phyloP scores from a whole-genome alignment of 2,797 vertebrate genomes.

The Dipus sagitta region DNA sequence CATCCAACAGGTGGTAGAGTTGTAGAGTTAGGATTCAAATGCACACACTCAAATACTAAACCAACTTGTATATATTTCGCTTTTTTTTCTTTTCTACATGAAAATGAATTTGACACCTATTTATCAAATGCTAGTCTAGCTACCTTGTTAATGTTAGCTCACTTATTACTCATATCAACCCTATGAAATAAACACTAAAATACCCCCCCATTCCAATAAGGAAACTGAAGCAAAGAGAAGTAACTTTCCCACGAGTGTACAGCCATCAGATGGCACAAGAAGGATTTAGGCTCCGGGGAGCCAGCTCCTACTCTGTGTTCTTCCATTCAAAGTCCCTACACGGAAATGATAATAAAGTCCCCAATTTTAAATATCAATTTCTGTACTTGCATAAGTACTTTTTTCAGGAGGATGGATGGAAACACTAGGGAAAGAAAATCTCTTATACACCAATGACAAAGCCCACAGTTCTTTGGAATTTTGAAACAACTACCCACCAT shows the following conservation, averaged over 20 bases:
- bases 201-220: not conserved
- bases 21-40: not conserved
- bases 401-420: constrained; percentile 40
- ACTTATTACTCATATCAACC: not conserved
- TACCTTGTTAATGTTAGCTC: not conserved
- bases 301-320: not conserved
- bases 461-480: constrained; percentile 31
- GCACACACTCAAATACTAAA: not conserved
- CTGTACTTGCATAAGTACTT: not conserved
- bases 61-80: not conserved
- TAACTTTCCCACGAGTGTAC: not conserved
- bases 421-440: constrained; percentile 36
- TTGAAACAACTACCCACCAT: not conserved
- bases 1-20: not conserved
- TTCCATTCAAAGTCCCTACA: not conserved
- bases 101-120: not conserved
- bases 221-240: constrained; percentile 16
- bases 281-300: not conserved
- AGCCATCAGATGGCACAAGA: not conserved
- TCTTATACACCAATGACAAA: constrained; percentile 31
- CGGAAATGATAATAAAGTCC: not conserved
- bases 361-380: constrained; percentile 42
- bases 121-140: not conserved
- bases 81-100: not conserved
- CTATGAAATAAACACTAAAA: not conserved